These are phyloP conservation scores for Drosophila ohnishii DNA, from an alignment of 1,140 invertebrate species.

Conservation along the genomic window DNA sequence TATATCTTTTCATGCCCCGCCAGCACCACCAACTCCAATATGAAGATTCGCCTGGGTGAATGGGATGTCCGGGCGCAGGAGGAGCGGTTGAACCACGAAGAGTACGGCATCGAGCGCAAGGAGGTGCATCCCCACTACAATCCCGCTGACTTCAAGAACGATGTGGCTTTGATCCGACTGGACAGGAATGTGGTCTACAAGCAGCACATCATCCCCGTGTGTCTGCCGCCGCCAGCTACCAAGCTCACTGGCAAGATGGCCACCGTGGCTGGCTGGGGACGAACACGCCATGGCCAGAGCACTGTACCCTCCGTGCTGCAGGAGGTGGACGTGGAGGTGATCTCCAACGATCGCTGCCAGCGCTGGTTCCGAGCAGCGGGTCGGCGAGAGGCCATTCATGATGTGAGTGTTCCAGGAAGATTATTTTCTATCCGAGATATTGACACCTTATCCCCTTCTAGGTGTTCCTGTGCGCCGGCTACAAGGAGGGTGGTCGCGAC, in stretches of 20 bases:
- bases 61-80: slow-evolving; percentile 94
- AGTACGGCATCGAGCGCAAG: slow-evolving; percentile 93
- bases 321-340: slow-evolving; percentile 93
- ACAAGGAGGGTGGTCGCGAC: slow-evolving; percentile 88
- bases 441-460: not conserved
- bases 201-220: slow-evolving; percentile 94
- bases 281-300: slow-evolving; percentile 92
- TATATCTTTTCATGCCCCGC: accelerated
- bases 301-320: slow-evolving; percentile 90
- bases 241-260: slow-evolving; percentile 92
- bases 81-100: slow-evolving; percentile 93
- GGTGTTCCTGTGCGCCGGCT: slow-evolving; percentile 94
- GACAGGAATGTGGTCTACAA: slow-evolving; percentile 91
- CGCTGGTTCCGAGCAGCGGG: slow-evolving; percentile 95
- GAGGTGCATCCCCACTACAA: slow-evolving; percentile 95
- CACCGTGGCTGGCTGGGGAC: slow-evolving; percentile 95
- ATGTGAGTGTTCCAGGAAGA: slow-evolving; percentile 84
- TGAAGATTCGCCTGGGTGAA: slow-evolving; percentile 94
- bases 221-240: slow-evolving; percentile 88
- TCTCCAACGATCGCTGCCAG: slow-evolving; percentile 95
- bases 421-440: not conserved
- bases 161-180: slow-evolving; percentile 93
- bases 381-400: slow-evolving; percentile 94
- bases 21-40: slow-evolving; percentile 90
- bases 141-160: slow-evolving; percentile 94